These are phyloP conservation scores for Eurytoma californica DNA, from an alignment of 2,888 invertebrate genomes.

Conservation along the genomic window DNA sequence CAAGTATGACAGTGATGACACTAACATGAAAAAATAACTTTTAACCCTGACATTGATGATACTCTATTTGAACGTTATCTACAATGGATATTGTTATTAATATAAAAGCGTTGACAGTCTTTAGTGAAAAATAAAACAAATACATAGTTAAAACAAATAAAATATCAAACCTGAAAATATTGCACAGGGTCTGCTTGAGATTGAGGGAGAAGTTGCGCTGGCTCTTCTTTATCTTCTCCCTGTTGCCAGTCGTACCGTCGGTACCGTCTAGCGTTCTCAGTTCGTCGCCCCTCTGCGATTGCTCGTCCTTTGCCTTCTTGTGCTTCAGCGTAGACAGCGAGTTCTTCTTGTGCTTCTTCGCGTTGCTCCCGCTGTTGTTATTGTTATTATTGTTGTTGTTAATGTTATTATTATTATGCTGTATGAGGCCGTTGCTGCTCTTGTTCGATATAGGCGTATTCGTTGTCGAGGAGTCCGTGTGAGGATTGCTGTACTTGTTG, in stretches of 20 bases:
- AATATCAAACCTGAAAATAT: conserved; percentile 84
- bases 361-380: conserved; percentile 76
- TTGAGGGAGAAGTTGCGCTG: conserved; percentile 82
- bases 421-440: conserved; percentile 74
- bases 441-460: conserved; percentile 74
- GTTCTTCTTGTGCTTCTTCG: conserved; percentile 79
- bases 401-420: conserved; percentile 75
- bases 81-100: not conserved
- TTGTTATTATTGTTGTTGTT: conserved; percentile 74
- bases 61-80: too few relatives aligned
- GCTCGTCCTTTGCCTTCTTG: conserved; percentile 74
- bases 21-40: too few relatives aligned
- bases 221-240: conserved; percentile 80
- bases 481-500: conserved; percentile 74
- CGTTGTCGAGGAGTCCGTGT: conserved; percentile 73
- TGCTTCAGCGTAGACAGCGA: conserved; percentile 80
- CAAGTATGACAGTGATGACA: not conserved
- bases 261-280: conserved; percentile 57
- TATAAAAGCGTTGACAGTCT: not conserved
- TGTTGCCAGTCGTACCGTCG: conserved; percentile 70
- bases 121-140: not conserved
- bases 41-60: too few relatives aligned
- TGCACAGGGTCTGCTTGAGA: conserved; percentile 90
- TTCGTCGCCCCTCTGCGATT: conserved; percentile 62
- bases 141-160: conserved; percentile 60